Evolutionary conservation across 2,888 invertebrate species (phyloP).

Genomic region (Pristionchus exspectatus): DNA sequence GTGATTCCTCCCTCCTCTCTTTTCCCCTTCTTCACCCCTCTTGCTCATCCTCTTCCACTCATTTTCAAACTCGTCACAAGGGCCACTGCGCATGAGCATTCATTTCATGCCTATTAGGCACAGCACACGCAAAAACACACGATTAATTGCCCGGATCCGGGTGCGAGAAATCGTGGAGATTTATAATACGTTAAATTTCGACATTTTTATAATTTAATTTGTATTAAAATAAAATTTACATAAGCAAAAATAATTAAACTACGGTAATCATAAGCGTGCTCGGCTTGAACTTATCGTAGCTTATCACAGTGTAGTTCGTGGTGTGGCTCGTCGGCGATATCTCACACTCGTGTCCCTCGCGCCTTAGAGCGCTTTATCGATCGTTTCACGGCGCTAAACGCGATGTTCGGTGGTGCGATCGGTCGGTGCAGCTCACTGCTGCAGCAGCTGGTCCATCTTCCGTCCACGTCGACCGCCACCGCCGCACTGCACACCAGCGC

Average conservation of each 20-base stretch:
- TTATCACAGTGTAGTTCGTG: neutral
- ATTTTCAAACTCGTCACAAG: conserved; percentile 44
- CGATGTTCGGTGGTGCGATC: conserved; percentile 42
- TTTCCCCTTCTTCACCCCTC: neutral
- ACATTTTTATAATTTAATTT: neutral
- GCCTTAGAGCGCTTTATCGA: neutral
- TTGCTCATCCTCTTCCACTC: conserved; percentile 19
- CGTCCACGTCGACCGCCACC: conserved; percentile 45
- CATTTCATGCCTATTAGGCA: neutral
- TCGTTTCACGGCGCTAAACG: neutral
- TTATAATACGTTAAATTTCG: neutral
- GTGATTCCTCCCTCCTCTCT: neutral
- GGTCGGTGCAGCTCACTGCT: conserved; percentile 41
- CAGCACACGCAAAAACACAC: neutral
- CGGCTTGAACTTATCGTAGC: neutral
- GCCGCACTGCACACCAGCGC: conserved; percentile 55
- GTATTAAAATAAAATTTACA: neutral
- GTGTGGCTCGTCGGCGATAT: neutral
- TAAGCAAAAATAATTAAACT: neutral
- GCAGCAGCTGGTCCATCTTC: conserved; percentile 23
- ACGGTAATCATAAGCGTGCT: conserved; percentile 4
- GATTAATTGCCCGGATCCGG: neutral
- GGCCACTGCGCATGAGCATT: conserved; percentile 6
- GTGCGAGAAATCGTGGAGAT: neutral
- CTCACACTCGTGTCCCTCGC: conserved; percentile 20